These are phyloP conservation scores for Brachyhypopomus gauderio DNA, from an alignment of 2,113 vertebrate species.

Conservation along the genomic window DNA sequence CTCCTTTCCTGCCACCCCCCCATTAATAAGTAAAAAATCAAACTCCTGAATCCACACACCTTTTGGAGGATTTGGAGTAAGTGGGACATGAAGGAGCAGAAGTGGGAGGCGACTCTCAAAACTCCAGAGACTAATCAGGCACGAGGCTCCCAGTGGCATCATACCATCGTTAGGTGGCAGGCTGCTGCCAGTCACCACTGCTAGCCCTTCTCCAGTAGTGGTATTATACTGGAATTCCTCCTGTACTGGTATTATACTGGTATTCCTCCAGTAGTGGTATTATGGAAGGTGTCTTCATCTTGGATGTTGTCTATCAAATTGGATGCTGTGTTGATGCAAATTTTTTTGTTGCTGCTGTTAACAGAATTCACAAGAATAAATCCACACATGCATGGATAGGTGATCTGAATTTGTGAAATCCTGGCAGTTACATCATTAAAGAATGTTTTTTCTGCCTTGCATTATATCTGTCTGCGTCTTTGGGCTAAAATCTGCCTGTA, in stretches of 20 bases:
- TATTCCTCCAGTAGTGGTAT: too few species aligned
- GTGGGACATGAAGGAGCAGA: conserved; percentile 18
- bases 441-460: neutral
- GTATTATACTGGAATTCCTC: too few species aligned
- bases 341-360: neutral
- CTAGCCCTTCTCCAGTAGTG: neutral
- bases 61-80: conserved; percentile 40
- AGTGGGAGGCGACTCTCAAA: conserved; percentile 16
- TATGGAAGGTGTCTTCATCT: neutral
- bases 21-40: conserved; percentile 47
- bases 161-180: neutral
- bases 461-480: neutral
- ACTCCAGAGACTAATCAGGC: conserved; percentile 8
- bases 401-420: neutral
- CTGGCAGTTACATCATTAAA: neutral
- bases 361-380: too few species aligned
- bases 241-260: too few species aligned
- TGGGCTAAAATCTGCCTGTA: neutral
- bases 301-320: neutral
- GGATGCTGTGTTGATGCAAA: neutral
- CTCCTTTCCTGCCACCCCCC: conserved; percentile 5
- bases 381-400: neutral
- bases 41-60: conserved; percentile 47
- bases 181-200: neutral
- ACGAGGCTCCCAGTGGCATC: neutral